Evolutionary conservation across 2,888 invertebrate genomes (phyloP).

Genomic region (Mesochorus sp.): DNA sequence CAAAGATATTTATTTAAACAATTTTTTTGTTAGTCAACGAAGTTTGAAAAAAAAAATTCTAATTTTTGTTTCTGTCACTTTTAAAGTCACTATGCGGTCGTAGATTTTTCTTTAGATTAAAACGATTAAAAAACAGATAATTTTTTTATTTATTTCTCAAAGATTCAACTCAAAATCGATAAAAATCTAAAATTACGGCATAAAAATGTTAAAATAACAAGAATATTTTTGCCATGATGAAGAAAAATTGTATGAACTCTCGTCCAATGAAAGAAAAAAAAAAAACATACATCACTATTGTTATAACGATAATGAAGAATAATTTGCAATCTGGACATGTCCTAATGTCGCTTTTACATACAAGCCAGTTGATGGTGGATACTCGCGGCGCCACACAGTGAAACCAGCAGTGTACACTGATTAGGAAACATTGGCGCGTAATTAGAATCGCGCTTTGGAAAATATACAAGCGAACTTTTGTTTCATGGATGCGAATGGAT

Average conservation of each 20-base stretch:
- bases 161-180: too few species aligned
- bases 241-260: background rate
- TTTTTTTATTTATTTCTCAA: too few species aligned
- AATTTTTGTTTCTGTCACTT: too few species aligned
- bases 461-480: conserved; percentile 63
- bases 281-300: background rate
- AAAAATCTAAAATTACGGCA: too few species aligned
- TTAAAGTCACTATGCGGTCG: too few species aligned
- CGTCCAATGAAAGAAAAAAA: background rate
- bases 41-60: too few species aligned
- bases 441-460: conserved; percentile 73
- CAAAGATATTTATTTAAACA: too few species aligned
- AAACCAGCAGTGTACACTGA: conserved; percentile 72
- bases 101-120: too few species aligned
- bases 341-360: conserved; percentile 23
- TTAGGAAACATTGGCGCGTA: conserved; percentile 79
- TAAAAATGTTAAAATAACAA: too few species aligned
- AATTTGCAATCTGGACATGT: conserved; percentile 26
- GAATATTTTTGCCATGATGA: background rate
- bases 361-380: conserved; percentile 1
- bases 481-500: conserved; percentile 70
- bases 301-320: conserved; percentile 15
- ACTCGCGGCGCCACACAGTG: conserved; percentile 66
- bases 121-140: too few species aligned
- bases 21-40: too few species aligned